Evolutionary conservation across 2,888 invertebrate genomes (phyloP), one percentile per base, ranked within the genome.

Genomic region (Augochlorella aurata): DNA sequence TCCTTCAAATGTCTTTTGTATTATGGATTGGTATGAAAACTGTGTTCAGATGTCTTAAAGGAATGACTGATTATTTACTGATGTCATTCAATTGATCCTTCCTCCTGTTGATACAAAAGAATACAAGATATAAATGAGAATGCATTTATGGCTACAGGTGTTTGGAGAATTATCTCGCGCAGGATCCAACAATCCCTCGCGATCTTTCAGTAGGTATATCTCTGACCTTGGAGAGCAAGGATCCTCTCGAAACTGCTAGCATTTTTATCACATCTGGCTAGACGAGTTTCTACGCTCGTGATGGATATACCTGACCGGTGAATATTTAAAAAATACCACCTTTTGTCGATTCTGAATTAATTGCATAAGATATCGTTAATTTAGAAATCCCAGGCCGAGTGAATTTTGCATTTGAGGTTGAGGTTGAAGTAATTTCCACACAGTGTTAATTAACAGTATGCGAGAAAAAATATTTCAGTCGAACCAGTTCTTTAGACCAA

Each of bases 151-250:
- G n/a, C 5, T 12, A 4, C 18, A 29, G 63, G 3, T 38, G 16
- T 38, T 5, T 44, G 12, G 29, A 47, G 21, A 21, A 66, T 44
- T 16, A 38, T n/a, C 2, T 21, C 21, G 74, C 10, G 38, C 45
- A 65, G 63, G 12, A 65, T 65, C 29, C 50, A n/a, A 14, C 14
- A 10, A 45, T 69, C 24, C 21, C 38, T 16, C 14, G 44, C 9
- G 21, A 18, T 21, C 12, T 14, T 1, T 1, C 21, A 21, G 14
- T 29, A 66, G 44, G 21, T 44, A 38, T 29, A 58, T 44, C 47
- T 38, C 21, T 29, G 79, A 74, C 85, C 85, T 85, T 86, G 85
- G 8, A 18, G 4, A 29, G 7, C 9, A 21, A 21, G 18, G 29
- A 58, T 73, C 66, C 54, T 54, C 29, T 73, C n/a, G 16, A 70